Percentiles rank a stretch among this genome's conserved stretches.
These are phyloP conservation scores for Agrilus mali DNA, from an alignment of 2,888 invertebrate genomes.

Conservation along the genomic window DNA sequence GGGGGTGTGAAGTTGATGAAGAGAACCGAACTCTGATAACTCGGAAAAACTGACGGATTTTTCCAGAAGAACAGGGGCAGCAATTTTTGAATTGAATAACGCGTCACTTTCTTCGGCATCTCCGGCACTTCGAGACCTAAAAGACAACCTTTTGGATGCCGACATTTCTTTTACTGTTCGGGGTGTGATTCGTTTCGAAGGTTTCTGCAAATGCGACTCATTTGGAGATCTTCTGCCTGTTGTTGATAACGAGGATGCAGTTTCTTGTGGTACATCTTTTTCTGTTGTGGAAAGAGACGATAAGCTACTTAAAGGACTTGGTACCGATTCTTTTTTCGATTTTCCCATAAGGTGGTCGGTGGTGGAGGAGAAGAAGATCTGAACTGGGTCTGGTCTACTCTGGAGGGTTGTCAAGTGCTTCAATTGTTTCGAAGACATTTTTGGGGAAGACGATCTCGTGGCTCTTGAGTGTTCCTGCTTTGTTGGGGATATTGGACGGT, in stretches of 20 bases:
- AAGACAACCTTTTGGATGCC: constrained; percentile 30
- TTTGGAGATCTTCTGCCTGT: constrained; percentile 21
- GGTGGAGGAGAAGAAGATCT: too few relatives aligned
- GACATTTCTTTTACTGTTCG: too few relatives aligned
- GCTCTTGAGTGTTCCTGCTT: constrained; percentile 4
- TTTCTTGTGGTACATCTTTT: constrained; percentile 23
- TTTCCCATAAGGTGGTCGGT: too few relatives aligned
- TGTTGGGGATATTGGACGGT: constrained; percentile 11
- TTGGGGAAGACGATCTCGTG: constrained; percentile 6
- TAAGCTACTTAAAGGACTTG: too few relatives aligned
- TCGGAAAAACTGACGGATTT: constrained; percentile 57
- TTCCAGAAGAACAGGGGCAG: constrained; percentile 36
- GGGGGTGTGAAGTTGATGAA: constrained; percentile 39
- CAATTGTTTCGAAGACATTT: neutral
- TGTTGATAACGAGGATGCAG: constrained; percentile 46
- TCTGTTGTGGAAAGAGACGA: too few relatives aligned
- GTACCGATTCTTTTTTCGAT: too few relatives aligned
- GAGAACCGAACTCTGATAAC: constrained; percentile 40
- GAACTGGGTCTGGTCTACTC: too few relatives aligned
- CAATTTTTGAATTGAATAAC: constrained; percentile 27
- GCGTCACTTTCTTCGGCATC: constrained; percentile 37
- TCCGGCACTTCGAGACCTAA: constrained; percentile 53
- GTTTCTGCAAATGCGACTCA: constrained; percentile 12
- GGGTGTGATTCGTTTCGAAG: too few relatives aligned
- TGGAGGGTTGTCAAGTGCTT: too few relatives aligned